phyloP scores from a whole-genome alignment of 2,113 vertebrate genomes.

The Cyanoderma ruficeps region DNA sequence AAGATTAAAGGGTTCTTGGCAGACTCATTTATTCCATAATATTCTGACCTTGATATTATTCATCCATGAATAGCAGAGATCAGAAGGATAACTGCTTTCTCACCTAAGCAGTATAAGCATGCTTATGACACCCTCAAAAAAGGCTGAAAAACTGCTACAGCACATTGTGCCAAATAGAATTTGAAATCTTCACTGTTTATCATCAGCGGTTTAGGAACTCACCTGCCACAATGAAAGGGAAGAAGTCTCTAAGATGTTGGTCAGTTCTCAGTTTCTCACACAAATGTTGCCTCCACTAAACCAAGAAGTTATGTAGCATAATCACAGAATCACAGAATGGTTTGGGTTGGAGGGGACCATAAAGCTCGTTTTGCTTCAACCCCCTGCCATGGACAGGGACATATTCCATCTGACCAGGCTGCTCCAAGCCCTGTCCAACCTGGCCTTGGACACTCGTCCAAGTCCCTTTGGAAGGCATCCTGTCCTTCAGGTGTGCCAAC shows the following conservation, averaged over 20 bases:
- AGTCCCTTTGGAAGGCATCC: background rate
- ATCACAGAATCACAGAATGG: background rate
- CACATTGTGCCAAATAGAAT: background rate
- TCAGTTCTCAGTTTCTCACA: background rate
- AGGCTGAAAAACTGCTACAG: background rate
- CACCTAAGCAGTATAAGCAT: background rate
- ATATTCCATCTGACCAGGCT: background rate
- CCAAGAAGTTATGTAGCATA: background rate
- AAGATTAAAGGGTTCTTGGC: background rate
- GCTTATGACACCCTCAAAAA: background rate
- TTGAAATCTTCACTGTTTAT: background rate
- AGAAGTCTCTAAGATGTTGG: background rate
- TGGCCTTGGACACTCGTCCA: background rate
- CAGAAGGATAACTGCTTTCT: background rate
- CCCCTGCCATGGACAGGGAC: background rate
- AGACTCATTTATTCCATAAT: background rate
- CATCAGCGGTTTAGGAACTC: background rate
- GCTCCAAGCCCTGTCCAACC: background rate
- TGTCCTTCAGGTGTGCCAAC: background rate
- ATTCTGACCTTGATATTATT: slow-evolving; percentile 16
- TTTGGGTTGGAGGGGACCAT: background rate
- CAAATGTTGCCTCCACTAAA: background rate
- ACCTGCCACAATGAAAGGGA: background rate
- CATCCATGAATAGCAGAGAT: background rate
- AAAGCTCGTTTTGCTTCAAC: background rate